Base-by-base conservation (phyloP, 2,113 vertebrate genomes). In the Anseranas semipalmata region DNA sequence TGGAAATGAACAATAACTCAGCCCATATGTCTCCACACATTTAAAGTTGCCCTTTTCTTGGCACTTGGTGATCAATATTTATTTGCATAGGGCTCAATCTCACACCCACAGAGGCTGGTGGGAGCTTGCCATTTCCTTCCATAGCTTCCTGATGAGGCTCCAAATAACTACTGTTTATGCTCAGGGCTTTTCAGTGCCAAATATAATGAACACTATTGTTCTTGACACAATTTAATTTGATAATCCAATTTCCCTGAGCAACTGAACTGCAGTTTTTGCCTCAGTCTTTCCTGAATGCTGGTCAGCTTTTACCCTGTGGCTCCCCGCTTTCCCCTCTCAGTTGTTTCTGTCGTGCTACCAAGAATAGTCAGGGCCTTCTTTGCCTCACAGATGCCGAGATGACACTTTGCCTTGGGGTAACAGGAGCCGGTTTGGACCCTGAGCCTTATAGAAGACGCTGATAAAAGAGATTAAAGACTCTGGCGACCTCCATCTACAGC, bases 201-300 rank as follows among this genome's bases (percentile, higher is more conserved):
- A 75, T 85, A 93, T 76, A 92, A 96, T 81, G 88, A 92, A 93
- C 28, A 8, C 58, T 79, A 96, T 95, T 95, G 89, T 96, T 95
- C 94, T 85, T 79, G 76, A 95, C 72, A 96, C 96, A 96, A 96
- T 95, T 92, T 83, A 53, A 79, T 93, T 90, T 91, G 94, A 95
- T 95, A 96, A 96, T 89, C 41, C 87, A 87, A 63, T 50, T 91
- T 95, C 50, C 84, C 50, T 7, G 4, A 87, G 71, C 89, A 94
- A 95, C 74, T 82, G 73, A 63, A 87, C 52, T 48, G 45, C 55
- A 70, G 58, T 21, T 93, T 92, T 87, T 92, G 85, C 58, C 65
- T 83, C 88, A 84, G 15, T 86, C 76, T 84, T 93, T 96, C 88
- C 84, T 95, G 86, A 96, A 83, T 79, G 72, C 55, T 52, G 59